Base-by-base conservation (phyloP, 1,140 invertebrate species). In the Venustaconcha ellipsiformis region DNA sequence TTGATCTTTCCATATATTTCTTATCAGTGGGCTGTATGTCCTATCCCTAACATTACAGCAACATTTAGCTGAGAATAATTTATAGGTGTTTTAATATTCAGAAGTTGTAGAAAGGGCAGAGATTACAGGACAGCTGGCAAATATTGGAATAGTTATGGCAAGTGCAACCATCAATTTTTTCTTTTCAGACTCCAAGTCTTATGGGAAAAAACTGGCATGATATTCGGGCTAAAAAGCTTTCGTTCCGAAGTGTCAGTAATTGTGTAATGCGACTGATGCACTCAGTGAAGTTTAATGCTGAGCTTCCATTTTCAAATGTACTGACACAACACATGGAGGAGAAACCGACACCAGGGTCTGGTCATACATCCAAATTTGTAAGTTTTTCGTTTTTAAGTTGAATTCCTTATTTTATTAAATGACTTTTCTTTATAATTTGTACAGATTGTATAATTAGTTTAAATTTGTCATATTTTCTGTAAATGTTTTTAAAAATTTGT, bases 231-330 rank as follows among this genome's bases (percentile, higher is more conserved):
- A 87, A 95, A 74, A 96, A 96, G 88, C 91, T 96, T 26, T 96
- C 95, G 63, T 97, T 97, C 91, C 95, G 96, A 90, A 96, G 96
- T 89, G 95, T 97, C 1, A 96, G 95, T 67, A 96, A 95, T 89
- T 95, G 96, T 73, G 95, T 97, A 18, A 94, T 97, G 76, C 95
- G 96, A 86, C 91, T 97, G 67, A 92, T 97, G 66, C 95, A 96
- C 89, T 95, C 95, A 20, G 96, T 97, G 83, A 96, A 96, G 88
- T 97, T 96, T 89, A 96, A 95, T 76, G 95, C 96, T 82, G 96
- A 96, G 86, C 95, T 96, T 66, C 96, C 96, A 1, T 97, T 97
- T 89, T 95, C 95, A 69, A 96, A 97, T 89, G 96, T 97, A 0
- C 79, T 88, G 91, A 94, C 95, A 69, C 93, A 94, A 57, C 93